phyloP scores from a whole-genome alignment of 2,113 vertebrate genomes.

The Istiophorus platypterus region DNA sequence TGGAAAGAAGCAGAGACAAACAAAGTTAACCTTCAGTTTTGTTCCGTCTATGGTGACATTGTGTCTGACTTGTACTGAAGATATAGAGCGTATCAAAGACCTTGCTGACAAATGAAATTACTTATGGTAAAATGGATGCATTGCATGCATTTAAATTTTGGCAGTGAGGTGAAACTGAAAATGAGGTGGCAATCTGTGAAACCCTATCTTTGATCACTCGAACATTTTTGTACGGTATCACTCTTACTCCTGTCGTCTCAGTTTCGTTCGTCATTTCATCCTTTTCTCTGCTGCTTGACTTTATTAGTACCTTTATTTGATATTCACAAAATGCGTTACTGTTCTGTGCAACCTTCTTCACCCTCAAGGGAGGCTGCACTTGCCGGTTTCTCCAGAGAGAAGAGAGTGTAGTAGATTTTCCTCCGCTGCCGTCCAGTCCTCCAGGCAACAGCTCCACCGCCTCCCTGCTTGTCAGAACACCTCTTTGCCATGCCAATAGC shows the following conservation, averaged over 20 bases:
- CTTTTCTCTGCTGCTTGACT: slow-evolving; percentile 32
- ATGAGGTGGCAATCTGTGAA: no score
- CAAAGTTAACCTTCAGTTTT: background rate
- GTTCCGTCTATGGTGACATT: background rate
- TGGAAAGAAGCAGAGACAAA: background rate
- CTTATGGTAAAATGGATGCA: no score
- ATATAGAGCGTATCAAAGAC: background rate
- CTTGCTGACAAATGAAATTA: slow-evolving; percentile 3
- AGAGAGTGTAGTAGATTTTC: slow-evolving; percentile 55
- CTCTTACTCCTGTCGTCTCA: background rate
- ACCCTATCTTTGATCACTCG: no score
- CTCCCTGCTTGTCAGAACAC: slow-evolving; percentile 70
- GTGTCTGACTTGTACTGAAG: background rate
- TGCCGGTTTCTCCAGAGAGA: slow-evolving; percentile 51
- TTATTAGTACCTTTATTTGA: slow-evolving; percentile 63
- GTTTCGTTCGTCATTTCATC: slow-evolving; percentile 24
- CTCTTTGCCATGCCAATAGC: slow-evolving; percentile 74
- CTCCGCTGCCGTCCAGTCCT: slow-evolving; percentile 64
- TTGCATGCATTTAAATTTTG: slow-evolving; percentile 15
- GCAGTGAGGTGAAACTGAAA: no score
- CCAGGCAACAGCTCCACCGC: slow-evolving; percentile 55
- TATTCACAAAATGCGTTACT: slow-evolving; percentile 60
- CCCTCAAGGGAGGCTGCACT: slow-evolving; percentile 44
- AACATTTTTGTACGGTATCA: background rate
- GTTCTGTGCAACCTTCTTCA: slow-evolving; percentile 27